These are phyloP conservation scores for Lordiphosa mommai DNA, from an alignment of 1,140 invertebrate genomes.

Conservation along the genomic window DNA sequence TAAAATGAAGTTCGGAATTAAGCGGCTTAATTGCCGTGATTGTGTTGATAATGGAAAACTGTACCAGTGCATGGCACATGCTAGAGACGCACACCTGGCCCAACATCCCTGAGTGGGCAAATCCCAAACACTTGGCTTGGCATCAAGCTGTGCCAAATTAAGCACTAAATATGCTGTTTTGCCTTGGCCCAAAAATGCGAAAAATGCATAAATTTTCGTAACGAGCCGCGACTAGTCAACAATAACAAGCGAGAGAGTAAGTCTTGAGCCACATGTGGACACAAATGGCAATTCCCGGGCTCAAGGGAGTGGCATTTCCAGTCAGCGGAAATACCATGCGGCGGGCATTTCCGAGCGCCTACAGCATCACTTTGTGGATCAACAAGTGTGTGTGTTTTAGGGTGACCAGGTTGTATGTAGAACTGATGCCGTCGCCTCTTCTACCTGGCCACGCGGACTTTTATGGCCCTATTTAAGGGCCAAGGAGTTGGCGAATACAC, in stretches of 20 bases:
- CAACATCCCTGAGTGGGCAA: slow-evolving; percentile 14
- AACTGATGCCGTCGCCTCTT: no score
- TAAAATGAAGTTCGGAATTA: slow-evolving; percentile 12
- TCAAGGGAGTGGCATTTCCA: slow-evolving; percentile 9
- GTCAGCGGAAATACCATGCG: slow-evolving; percentile 9
- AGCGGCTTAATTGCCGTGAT: not conserved
- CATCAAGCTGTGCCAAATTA: slow-evolving; percentile 15
- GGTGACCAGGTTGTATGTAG: slow-evolving; percentile 1
- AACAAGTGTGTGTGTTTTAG: slow-evolving; percentile 7
- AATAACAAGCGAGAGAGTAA: not conserved
- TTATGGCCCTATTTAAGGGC: slow-evolving; percentile 48
- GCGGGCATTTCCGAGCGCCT: slow-evolving; percentile 16
- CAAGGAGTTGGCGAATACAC: slow-evolving; percentile 62
- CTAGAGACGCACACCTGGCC: no score
- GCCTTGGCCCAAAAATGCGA: slow-evolving; percentile 5
- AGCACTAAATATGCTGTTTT: slow-evolving; percentile 5
- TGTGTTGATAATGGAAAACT: no score
- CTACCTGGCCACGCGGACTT: slow-evolving; percentile 23
- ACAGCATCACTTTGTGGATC: slow-evolving; percentile 4
- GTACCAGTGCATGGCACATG: no score
- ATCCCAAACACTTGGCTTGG: slow-evolving; percentile 16
- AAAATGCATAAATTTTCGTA: not conserved
- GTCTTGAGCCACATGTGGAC: slow-evolving; percentile 6
- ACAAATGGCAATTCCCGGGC: slow-evolving; percentile 3
- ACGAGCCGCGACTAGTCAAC: not conserved